These are phyloP conservation scores for Actinia equina DNA, from an alignment of 64 coral and sea anemone genomes.

Conservation along the genomic window DNA sequence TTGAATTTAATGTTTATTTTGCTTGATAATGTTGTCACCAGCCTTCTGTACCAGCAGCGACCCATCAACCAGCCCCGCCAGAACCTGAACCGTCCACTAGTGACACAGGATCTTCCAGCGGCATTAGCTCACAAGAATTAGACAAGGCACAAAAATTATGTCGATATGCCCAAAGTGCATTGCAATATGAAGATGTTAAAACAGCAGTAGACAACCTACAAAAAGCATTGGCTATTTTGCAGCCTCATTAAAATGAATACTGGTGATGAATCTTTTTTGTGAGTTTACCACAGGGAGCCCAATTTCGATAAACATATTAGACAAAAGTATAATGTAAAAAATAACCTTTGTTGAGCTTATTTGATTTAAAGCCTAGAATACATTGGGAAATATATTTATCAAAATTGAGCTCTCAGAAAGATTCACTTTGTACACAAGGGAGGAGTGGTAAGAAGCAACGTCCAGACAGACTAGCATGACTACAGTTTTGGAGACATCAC, in stretches of 20 bases:
- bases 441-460: too few species aligned
- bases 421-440: too few species aligned
- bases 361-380: too few species aligned
- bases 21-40: not conserved
- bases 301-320: too few species aligned
- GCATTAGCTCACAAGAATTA: constrained; percentile 42
- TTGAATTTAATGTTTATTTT: not conserved
- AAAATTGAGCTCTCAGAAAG: too few species aligned
- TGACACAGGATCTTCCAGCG: not conserved
- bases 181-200: constrained; percentile 88
- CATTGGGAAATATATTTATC: too few species aligned
- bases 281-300: too few species aligned
- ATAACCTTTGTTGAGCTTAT: too few species aligned
- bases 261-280: not conserved
- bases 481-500: too few species aligned
- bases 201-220: constrained; percentile 95
- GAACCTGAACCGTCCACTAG: not conserved
- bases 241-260: not conserved
- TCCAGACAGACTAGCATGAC: too few species aligned
- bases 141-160: constrained; percentile 91
- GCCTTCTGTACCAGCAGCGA: constrained; percentile 2
- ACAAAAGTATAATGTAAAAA: too few species aligned
- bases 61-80: not conserved
- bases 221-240: constrained; percentile 71
- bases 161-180: constrained; percentile 90